Conservation (phyloP, 2,888 invertebrate genomes). For the Leucophenga maculata region DNA sequence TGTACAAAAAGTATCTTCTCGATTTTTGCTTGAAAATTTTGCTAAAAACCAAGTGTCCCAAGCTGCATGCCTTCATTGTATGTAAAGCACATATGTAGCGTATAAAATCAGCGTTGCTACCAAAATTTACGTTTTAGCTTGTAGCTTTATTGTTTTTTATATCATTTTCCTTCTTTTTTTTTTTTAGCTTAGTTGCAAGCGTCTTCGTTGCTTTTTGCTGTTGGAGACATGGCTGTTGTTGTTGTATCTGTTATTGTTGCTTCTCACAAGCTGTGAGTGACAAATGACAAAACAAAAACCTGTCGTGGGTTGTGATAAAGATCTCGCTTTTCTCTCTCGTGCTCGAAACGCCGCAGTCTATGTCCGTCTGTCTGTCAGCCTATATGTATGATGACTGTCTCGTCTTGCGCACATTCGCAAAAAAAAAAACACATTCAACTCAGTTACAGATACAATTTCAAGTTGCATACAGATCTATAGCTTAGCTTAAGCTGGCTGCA, state of each 20-base stretch:
- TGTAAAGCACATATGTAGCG: conserved; percentile 40
- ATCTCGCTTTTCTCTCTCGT: conserved; percentile 40
- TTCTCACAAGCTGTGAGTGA: conserved; percentile 68
- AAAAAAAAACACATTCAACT: background rate
- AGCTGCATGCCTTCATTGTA: too few relatives aligned
- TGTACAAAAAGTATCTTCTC: too few relatives aligned
- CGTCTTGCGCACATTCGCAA: conserved; percentile 21
- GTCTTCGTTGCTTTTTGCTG: conserved; percentile 48
- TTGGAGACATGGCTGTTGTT: background rate
- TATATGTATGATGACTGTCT: background rate
- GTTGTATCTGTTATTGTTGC: background rate
- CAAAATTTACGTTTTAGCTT: conserved; percentile 34
- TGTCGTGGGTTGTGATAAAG: conserved; percentile 69
- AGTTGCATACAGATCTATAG: too few relatives aligned
- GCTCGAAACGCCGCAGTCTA: background rate
- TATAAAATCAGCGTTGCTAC: too few relatives aligned
- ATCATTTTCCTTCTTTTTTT: conserved; percentile 36
- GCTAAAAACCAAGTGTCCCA: too few relatives aligned
- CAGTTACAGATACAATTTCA: too few relatives aligned
- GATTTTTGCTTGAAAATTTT: too few relatives aligned
- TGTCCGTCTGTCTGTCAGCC: background rate
- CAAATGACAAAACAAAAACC: conserved; percentile 72
- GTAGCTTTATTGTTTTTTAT: conserved; percentile 39
- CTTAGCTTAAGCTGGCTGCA: too few relatives aligned
- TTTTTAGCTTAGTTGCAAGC: conserved; percentile 33